Evolutionary conservation across 2,797 vertebrate species (phyloP).

Genomic region (Lagocephalus sceleratus): DNA sequence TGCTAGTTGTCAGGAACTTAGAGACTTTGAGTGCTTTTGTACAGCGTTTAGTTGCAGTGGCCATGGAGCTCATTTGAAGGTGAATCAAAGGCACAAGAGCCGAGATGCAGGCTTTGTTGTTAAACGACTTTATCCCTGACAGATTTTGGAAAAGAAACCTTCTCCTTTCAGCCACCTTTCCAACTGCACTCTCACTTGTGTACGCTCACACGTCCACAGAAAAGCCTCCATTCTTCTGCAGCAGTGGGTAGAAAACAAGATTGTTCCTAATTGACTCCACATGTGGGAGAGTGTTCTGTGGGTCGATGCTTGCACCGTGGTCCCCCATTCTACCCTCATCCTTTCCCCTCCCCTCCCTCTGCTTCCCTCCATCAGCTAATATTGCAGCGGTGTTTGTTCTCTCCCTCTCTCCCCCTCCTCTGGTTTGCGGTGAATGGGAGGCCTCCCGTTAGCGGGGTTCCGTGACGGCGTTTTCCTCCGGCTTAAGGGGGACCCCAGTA

Average conservation of each 20-base stretch:
- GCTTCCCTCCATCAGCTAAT: slow-evolving; percentile 74
- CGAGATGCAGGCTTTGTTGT: slow-evolving; percentile 40
- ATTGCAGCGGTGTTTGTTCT: slow-evolving; percentile 66
- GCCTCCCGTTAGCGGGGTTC: slow-evolving; percentile 70
- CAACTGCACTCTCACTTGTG: slow-evolving; percentile 46
- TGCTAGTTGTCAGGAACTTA: slow-evolving; percentile 43
- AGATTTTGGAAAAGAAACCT: slow-evolving; percentile 55
- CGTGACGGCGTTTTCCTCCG: slow-evolving; percentile 72
- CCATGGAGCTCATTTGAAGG: slow-evolving; percentile 41
- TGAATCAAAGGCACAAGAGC: slow-evolving; percentile 32
- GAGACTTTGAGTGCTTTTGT: slow-evolving; percentile 26
- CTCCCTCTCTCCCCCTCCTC: slow-evolving; percentile 37
- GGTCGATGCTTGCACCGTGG: slow-evolving; percentile 75
- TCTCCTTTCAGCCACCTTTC: slow-evolving; percentile 36
- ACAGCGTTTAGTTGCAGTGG: slow-evolving; percentile 25
- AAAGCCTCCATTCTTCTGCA: slow-evolving; percentile 78
- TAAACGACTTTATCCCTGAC: slow-evolving; percentile 50
- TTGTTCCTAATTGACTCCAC: slow-evolving; percentile 87
- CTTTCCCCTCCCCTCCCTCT: slow-evolving; percentile 39
- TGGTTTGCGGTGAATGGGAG: slow-evolving; percentile 67
- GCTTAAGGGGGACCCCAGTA: slow-evolving; percentile 60
- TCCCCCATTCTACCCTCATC: slow-evolving; percentile 60
- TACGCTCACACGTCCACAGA: slow-evolving; percentile 47
- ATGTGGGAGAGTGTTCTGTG: slow-evolving; percentile 82
- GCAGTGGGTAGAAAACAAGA: slow-evolving; percentile 82